Conservation (phyloP, 2,113 vertebrate genomes). For the Dascyllus trimaculatus region DNA sequence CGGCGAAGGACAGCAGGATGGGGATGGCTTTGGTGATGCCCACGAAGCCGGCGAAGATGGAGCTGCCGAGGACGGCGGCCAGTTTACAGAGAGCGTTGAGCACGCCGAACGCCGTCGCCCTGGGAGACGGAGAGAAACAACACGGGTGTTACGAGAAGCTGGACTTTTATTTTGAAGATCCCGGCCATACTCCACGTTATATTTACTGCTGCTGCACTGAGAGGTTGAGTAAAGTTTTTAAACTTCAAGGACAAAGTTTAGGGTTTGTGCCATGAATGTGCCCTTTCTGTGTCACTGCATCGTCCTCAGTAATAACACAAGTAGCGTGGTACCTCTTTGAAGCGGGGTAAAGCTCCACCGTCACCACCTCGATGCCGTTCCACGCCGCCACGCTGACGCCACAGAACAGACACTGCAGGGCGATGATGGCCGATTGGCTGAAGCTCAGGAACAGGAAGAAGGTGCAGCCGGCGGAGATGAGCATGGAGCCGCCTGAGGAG, state of each 20-base stretch:
- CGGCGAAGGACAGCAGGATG: conserved; percentile 92
- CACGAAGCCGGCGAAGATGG: conserved; percentile 94
- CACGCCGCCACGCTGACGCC: conserved; percentile 94
- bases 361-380: conserved; percentile 96
- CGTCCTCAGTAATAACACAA: too few relatives aligned
- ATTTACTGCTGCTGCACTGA: too few relatives aligned
- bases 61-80: conserved; percentile 93
- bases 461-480: conserved; percentile 93
- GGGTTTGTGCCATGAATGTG: too few relatives aligned
- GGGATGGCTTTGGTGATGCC: conserved; percentile 93
- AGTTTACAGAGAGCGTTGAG: conserved; percentile 95
- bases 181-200: too few relatives aligned
- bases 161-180: neutral
- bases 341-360: conserved; percentile 94
- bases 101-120: conserved; percentile 95
- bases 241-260: too few relatives aligned
- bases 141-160: neutral
- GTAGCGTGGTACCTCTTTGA: conserved; percentile 85
- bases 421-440: conserved; percentile 94
- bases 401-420: conserved; percentile 95
- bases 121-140: conserved; percentile 66
- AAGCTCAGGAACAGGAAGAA: conserved; percentile 96
- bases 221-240: too few relatives aligned
- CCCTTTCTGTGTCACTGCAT: too few relatives aligned
- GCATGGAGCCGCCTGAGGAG: conserved; percentile 92